phyloP scores from a whole-genome alignment of 2,888 invertebrate genomes.

The Antheraea yamamai region DNA sequence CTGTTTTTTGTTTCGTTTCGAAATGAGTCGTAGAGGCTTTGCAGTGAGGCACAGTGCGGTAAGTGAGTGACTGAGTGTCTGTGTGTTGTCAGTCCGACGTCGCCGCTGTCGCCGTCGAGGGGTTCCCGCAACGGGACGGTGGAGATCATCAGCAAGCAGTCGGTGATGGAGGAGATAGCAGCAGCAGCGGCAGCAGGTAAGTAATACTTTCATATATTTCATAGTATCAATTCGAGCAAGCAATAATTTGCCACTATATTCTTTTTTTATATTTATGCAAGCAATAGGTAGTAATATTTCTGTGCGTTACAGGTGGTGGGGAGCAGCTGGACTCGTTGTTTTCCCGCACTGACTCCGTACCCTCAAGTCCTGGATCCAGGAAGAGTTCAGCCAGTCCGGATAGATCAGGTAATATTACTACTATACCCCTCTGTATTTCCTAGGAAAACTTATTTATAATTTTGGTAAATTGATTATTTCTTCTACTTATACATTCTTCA shows the following conservation, averaged over 20 bases:
- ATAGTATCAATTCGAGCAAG: background rate
- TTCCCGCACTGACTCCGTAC: constrained; percentile 52
- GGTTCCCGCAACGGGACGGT: constrained; percentile 53
- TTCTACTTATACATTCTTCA: no score
- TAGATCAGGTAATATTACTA: constrained; percentile 50
- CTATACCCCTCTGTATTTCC: no score
- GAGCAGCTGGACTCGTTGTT: constrained; percentile 62
- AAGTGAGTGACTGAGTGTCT: background rate
- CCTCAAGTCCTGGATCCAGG: constrained; percentile 61
- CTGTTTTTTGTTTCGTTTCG: no score
- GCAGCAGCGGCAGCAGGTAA: constrained; percentile 71
- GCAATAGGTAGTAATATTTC: background rate
- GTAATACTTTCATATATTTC: background rate
- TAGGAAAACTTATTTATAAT: no score
- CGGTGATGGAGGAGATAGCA: constrained; percentile 72
- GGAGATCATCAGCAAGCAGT: constrained; percentile 74
- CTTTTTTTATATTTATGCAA: no score
- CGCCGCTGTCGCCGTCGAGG: constrained; percentile 63
- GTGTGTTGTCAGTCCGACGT: constrained; percentile 53
- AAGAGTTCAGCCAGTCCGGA: constrained; percentile 62
- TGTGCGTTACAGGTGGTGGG: constrained; percentile 58
- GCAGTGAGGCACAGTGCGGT: background rate
- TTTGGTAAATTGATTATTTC: no score
- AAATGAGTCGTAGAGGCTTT: no score
- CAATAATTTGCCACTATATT: background rate